Evolutionary conservation across 2,888 invertebrate genomes (phyloP).

Genomic region (Dascillus cervinus): DNA sequence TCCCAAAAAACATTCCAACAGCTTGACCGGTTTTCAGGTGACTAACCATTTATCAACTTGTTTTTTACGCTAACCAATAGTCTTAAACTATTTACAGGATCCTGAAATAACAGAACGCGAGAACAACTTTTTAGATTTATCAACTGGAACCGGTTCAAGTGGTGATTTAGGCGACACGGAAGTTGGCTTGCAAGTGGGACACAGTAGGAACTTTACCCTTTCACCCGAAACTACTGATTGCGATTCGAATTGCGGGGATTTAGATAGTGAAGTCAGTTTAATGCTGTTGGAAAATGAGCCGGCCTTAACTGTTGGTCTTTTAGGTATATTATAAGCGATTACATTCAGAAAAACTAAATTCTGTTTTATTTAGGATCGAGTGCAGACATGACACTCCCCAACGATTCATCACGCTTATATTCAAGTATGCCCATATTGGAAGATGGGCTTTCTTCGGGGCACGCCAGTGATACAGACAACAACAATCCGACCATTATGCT

Average conservation of each 20-base stretch:
- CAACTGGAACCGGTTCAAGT: constrained; percentile 54
- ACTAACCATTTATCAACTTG: no score
- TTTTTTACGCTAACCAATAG: no score
- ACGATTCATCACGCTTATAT: constrained; percentile 59
- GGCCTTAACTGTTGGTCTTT: constrained; percentile 37
- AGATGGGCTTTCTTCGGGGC: constrained; percentile 90
- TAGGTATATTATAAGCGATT: no score
- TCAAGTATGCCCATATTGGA: constrained; percentile 86
- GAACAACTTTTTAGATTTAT: constrained; percentile 52
- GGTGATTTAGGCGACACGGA: constrained; percentile 59
- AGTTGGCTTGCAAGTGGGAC: constrained; percentile 56
- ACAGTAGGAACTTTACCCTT: constrained; percentile 77
- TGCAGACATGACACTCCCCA: constrained; percentile 53
- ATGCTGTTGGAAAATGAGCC: constrained; percentile 64
- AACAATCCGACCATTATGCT: constrained; percentile 67
- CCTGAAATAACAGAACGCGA: constrained; percentile 48
- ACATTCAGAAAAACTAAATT: no score
- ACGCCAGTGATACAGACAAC: constrained; percentile 87
- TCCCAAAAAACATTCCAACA: constrained; percentile 51
- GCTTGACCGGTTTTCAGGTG: constrained; percentile 51
- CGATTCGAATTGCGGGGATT: constrained; percentile 79
- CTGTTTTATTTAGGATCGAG: constrained; percentile 43
- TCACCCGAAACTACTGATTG: constrained; percentile 91
- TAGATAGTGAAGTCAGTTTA: constrained; percentile 77
- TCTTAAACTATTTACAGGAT: constrained; percentile 41